Conservation (phyloP, 2,888 invertebrate genomes). For the Lepidochrysops patricia region DNA sequence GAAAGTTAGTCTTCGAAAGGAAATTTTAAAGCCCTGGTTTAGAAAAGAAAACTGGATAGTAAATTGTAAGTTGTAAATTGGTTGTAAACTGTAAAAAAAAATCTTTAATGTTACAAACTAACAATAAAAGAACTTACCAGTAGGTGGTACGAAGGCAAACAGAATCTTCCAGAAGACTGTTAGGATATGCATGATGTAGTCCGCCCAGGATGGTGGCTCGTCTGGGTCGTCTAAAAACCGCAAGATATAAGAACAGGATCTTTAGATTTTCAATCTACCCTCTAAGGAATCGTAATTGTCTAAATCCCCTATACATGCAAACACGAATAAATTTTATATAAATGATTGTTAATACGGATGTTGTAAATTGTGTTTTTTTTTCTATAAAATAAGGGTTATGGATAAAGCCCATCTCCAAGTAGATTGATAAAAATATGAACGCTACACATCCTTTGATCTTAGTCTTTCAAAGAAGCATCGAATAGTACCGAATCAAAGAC, state of each 20-base stretch:
- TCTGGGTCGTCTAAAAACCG: constrained; percentile 75
- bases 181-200: constrained; percentile 96
- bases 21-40: not conserved
- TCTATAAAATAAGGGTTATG: too few species aligned
- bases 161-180: constrained; percentile 98
- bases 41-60: not conserved
- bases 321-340: too few species aligned
- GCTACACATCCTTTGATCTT: not conserved
- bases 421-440: not conserved
- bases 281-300: too few species aligned
- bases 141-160: constrained; percentile 98
- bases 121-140: constrained; percentile 69
- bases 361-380: too few species aligned
- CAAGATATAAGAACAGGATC: not conserved
- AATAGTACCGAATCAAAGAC: not conserved
- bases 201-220: constrained; percentile 87
- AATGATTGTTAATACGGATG: too few species aligned
- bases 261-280: too few species aligned
- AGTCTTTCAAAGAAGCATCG: not conserved
- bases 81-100: too few species aligned
- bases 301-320: too few species aligned
- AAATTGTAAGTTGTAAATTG: not conserved
- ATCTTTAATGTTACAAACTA: too few species aligned
- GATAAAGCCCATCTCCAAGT: too few species aligned
- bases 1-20: not conserved